Percentiles rank a stretch among this genome's conserved stretches.
phyloP scores from a whole-genome alignment of 2,113 vertebrate species.

The Leuciscus idus region DNA sequence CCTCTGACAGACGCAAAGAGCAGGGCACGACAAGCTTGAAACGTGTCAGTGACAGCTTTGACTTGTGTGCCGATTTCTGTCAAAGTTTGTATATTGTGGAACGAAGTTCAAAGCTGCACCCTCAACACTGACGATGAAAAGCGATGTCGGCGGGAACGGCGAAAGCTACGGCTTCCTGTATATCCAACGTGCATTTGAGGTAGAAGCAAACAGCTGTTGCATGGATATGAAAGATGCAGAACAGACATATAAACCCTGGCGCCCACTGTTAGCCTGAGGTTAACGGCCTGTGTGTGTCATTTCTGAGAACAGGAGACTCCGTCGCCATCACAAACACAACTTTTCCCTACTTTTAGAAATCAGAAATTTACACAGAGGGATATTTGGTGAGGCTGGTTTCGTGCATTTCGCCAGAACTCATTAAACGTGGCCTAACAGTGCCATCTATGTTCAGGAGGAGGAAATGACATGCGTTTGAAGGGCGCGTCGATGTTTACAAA shows the following conservation, averaged over 20 bases:
- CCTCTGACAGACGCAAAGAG: not conserved
- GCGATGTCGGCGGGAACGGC: not conserved
- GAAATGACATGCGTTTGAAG: not conserved
- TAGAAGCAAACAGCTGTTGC: constrained; percentile 35
- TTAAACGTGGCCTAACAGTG: constrained; percentile 33
- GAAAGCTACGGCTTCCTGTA: constrained; percentile 27
- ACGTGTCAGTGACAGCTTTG: not conserved
- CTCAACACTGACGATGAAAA: not conserved
- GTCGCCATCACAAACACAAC: constrained; percentile 53
- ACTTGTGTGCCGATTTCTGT: not conserved
- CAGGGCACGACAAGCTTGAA: not conserved
- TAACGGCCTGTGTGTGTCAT: constrained; percentile 45
- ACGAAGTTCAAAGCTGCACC: constrained; percentile 18
- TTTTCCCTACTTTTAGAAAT: constrained; percentile 52
- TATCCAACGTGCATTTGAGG: not conserved
- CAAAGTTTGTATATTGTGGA: not conserved
- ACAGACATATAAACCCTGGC: not conserved
- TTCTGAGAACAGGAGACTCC: constrained; percentile 51
- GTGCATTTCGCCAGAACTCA: not conserved
- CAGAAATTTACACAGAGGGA: constrained; percentile 43
- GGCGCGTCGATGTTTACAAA: not conserved
- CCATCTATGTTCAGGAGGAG: constrained; percentile 37
- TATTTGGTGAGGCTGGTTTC: constrained; percentile 30
- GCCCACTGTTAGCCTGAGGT: constrained; percentile 31
- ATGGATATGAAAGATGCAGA: constrained; percentile 34